A percentile compares a stretch with the other conserved stretches of the same genome.
Evolutionary conservation across 2,797 vertebrate species (phyloP).

Genomic region (Nyctibius grandis): DNA sequence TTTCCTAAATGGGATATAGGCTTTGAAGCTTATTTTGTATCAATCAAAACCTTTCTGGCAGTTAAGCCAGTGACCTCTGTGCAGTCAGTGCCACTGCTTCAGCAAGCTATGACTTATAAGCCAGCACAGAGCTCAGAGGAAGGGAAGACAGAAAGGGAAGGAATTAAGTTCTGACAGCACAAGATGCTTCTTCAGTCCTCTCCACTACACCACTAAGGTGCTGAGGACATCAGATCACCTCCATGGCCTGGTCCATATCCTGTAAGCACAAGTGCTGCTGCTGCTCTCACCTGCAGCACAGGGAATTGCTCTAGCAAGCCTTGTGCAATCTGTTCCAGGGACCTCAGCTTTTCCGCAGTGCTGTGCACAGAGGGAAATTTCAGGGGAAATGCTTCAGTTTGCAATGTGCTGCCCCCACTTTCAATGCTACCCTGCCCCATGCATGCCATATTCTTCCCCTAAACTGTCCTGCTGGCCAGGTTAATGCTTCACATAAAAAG

Average conservation of each 20-base stretch:
- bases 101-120: neutral
- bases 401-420: neutral
- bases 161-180: neutral
- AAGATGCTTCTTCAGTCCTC: neutral
- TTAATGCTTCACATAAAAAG: constrained; percentile 45
- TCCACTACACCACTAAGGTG: neutral
- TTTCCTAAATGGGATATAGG: neutral
- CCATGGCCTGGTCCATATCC: neutral
- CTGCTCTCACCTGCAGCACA: neutral
- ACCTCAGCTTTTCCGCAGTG: neutral
- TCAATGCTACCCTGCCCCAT: neutral
- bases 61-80: neutral
- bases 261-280: neutral
- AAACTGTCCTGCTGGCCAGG: constrained; percentile 25
- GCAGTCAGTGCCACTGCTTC: neutral
- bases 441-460: neutral
- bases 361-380: neutral
- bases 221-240: neutral
- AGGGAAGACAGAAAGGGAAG: neutral
- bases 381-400: constrained; percentile 5
- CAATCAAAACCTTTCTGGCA: neutral
- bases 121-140: neutral
- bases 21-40: neutral
- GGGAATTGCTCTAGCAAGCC: neutral
- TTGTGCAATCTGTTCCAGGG: neutral